Evolutionary conservation across 1,140 invertebrate species (phyloP).

Genomic region (Oreohelix idahoensis): DNA sequence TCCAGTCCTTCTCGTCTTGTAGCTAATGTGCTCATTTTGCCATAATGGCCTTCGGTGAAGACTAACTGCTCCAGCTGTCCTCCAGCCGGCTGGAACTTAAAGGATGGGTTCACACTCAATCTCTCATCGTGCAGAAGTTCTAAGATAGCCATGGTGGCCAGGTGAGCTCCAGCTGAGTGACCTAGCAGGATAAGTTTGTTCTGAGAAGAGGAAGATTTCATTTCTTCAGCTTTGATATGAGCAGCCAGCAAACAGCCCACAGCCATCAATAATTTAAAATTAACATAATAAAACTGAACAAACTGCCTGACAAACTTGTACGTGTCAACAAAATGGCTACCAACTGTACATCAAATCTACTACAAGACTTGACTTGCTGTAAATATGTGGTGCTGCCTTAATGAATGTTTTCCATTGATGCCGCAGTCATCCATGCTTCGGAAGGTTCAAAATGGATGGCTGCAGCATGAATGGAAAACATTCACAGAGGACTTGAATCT

Average conservation of each 20-base stretch:
- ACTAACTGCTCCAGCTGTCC: slow-evolving; percentile 1
- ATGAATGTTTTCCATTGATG: too few species aligned
- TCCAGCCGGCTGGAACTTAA: slow-evolving; percentile 15
- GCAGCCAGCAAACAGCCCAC: background rate
- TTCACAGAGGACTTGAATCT: too few species aligned
- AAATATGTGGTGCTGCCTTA: too few species aligned
- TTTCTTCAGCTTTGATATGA: background rate
- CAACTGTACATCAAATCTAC: too few species aligned
- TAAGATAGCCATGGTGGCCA: slow-evolving; percentile 65
- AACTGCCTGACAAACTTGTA: too few species aligned
- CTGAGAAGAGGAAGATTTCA: slow-evolving; percentile 48
- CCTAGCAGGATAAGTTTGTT: slow-evolving; percentile 67
- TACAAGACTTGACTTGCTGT: too few species aligned
- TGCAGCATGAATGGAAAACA: too few species aligned
- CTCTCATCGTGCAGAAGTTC: slow-evolving; percentile 64
- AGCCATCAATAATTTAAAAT: too few species aligned
- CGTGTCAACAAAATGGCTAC: too few species aligned
- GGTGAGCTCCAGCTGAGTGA: slow-evolving; percentile 70
- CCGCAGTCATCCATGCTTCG: too few species aligned
- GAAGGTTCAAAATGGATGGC: too few species aligned
- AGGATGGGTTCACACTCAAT: slow-evolving; percentile 26
- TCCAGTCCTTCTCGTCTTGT: slow-evolving; percentile 44
- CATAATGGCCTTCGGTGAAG: slow-evolving; percentile 41
- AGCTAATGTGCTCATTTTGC: slow-evolving; percentile 10
- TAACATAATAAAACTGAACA: too few species aligned